Conservation (phyloP, 2,113 vertebrate genomes). For the Peromyscus californicus region DNA sequence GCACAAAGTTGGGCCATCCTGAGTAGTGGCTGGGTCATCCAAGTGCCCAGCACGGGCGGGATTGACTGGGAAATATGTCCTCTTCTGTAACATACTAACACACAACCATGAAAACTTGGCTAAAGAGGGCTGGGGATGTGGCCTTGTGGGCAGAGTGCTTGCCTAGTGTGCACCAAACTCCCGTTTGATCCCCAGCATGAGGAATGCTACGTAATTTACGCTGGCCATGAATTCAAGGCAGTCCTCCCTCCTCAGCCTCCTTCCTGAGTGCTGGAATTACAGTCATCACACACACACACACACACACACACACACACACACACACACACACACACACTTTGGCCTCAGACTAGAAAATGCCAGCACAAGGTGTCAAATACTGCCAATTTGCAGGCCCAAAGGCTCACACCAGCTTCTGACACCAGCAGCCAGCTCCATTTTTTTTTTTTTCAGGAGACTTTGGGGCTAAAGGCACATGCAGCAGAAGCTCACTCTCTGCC, state of each 20-base stretch:
- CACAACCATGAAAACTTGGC: accelerated
- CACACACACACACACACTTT: neutral
- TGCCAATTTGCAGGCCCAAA: neutral
- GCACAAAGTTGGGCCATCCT: neutral
- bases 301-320: neutral
- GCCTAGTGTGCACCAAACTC: neutral
- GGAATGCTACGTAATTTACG: neutral
- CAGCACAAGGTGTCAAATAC: accelerated
- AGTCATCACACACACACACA: neutral
- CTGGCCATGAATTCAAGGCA: neutral
- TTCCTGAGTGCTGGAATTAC: neutral
- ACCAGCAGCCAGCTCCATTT: neutral
- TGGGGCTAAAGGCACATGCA: neutral
- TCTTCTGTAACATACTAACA: neutral
- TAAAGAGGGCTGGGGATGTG: neutral
- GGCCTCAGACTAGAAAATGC: neutral
- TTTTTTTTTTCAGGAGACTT: neutral
- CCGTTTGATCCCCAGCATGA: neutral
- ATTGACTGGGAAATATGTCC: neutral
- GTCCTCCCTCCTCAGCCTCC: neutral
- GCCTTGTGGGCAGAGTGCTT: neutral
- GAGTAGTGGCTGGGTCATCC: neutral
- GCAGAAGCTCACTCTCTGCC: constrained; percentile 32
- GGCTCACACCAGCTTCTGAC: neutral
- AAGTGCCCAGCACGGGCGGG: neutral